Conservation (phyloP, 1,140 invertebrate genomes). For the Diorhabda carinulata region DNA sequence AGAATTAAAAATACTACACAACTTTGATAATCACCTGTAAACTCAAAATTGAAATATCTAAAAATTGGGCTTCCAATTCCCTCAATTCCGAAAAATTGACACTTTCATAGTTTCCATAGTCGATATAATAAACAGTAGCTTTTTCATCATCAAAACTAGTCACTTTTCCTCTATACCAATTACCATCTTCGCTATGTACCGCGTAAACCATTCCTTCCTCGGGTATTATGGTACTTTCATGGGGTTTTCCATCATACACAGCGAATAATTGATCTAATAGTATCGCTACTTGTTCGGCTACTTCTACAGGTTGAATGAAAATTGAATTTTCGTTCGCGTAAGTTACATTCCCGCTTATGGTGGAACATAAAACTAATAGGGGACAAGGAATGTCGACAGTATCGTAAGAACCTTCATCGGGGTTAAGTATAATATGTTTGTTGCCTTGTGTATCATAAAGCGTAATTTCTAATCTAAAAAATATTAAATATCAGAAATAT, state of each 20-base stretch:
- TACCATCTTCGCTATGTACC: slow-evolving; percentile 56
- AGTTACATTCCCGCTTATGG: slow-evolving; percentile 51
- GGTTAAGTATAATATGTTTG: slow-evolving; percentile 54
- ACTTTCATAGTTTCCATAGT: slow-evolving; percentile 72
- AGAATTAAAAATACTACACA: background rate
- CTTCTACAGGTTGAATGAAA: slow-evolving; percentile 56
- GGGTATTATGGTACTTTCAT: slow-evolving; percentile 43
- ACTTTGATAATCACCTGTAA: slow-evolving; percentile 26
- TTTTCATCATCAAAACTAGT: slow-evolving; percentile 47
- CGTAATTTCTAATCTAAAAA: slow-evolving; percentile 55
- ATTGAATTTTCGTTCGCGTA: slow-evolving; percentile 52
- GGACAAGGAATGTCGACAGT: slow-evolving; percentile 54
- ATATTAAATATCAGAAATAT: background rate
- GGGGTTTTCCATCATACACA: slow-evolving; percentile 54
- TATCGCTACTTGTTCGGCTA: slow-evolving; percentile 46
- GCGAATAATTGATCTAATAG: slow-evolving; percentile 54
- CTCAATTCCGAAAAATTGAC: slow-evolving; percentile 41
- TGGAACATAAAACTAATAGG: slow-evolving; percentile 53
- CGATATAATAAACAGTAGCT: slow-evolving; percentile 61
- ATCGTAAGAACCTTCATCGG: slow-evolving; percentile 49
- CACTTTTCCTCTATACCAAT: slow-evolving; percentile 67
- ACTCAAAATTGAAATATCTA: slow-evolving; percentile 31
- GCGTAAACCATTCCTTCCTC: slow-evolving; percentile 55
- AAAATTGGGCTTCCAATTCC: slow-evolving; percentile 32
- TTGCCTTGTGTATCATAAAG: slow-evolving; percentile 55